Base-by-base conservation (phyloP, 2,888 invertebrate species). In the Diarsia rubi region DNA sequence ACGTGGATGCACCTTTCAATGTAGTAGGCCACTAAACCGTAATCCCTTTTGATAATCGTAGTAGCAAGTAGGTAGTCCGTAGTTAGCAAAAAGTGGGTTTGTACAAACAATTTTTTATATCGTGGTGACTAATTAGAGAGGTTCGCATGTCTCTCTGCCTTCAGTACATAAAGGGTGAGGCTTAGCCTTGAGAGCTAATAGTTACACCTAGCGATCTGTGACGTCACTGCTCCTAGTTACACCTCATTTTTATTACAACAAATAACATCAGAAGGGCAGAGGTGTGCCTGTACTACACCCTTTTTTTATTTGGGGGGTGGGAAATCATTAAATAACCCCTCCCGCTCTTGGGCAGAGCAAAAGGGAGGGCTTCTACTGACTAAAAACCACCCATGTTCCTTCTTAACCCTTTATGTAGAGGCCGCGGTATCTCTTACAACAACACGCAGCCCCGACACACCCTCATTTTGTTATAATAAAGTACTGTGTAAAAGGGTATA, bases 61-160 rank as follows among this genome's bases (percentile, higher is more conserved):
- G n/a, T n/a, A n/a, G n/a, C n/a, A n/a, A n/a, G n/a, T n/a, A n/a
- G n/a, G n/a, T n/a, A n/a, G 14, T 49, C 19, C 44, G 59, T 16
- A 21, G 45, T 81, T 82, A 47, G 31, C 64, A 63, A 54, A 47
- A 72, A 74, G 63, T 77, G 62, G 75, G 67, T 69, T 69, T 44
- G 68, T 73, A 75, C 71, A 78, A 79, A 78, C 67, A 81, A n/a
- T n/a, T 81, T 89, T 87, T 90, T 84, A 83, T 84, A 83, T 85
- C 86, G 87, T 89, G 86, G 85, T 90, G 90, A 91, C 87, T 92
- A 90, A 91, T 91, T 89, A 87, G 83, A 67, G 69, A 66, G 49
- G 76, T 81, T 83, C 74, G 84, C 83, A 84, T 89, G 88, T 86
- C 78, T 72, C 45, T 37, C 69, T 78, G 86, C 85, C 82, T 89